Conservation (phyloP, 2,113 vertebrate genomes). For the Puntigrus tetrazona region DNA sequence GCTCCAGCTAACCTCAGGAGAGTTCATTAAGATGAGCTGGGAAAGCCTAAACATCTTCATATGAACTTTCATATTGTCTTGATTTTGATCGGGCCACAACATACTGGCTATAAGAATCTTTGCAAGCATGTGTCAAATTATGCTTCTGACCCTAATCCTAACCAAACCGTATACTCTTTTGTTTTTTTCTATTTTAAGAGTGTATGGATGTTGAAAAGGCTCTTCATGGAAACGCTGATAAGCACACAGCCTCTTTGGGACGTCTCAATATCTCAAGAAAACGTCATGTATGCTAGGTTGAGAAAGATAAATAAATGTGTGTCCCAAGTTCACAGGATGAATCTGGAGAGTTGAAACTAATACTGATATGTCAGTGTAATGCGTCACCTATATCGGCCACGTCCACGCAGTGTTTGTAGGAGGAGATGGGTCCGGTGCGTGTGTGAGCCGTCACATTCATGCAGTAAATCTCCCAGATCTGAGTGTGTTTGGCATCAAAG, state of each 20-base stretch:
- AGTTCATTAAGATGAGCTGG: background rate
- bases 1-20: background rate
- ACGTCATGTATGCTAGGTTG: background rate
- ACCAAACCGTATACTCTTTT: too few relatives aligned
- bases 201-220: background rate
- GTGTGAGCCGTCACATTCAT: conserved; percentile 72
- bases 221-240: background rate
- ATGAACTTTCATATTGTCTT: too few relatives aligned
- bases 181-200: too few relatives aligned
- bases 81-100: too few relatives aligned
- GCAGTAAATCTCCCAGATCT: conserved; percentile 75
- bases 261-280: background rate
- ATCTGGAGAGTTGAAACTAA: background rate
- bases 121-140: too few relatives aligned
- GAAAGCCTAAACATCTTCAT: background rate
- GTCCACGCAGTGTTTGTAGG: conserved; percentile 72
- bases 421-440: conserved; percentile 61
- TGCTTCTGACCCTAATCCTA: too few relatives aligned
- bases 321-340: background rate
- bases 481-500: conserved; percentile 74
- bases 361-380: background rate
- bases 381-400: conserved; percentile 74
- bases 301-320: background rate
- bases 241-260: background rate
- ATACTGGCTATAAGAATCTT: too few relatives aligned